Conservation (phyloP, 1,140 invertebrate species). For the Drosophila yakuba region DNA sequence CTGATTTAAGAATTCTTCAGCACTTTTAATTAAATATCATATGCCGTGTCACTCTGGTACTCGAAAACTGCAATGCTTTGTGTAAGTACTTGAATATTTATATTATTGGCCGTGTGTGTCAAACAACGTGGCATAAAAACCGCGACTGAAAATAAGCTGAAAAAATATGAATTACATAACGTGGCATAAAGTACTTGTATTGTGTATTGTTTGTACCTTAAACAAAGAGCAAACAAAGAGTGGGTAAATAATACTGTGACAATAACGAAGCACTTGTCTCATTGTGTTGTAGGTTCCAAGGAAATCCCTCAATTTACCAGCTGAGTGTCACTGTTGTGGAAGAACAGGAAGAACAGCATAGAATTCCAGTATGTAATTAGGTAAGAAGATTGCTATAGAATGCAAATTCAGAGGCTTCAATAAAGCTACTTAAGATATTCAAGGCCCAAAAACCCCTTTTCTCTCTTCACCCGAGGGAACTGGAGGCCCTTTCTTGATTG, state of each 20-base stretch:
- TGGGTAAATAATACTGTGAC: constrained; percentile 13
- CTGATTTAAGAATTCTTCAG: background rate
- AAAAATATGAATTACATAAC: background rate
- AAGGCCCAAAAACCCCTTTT: constrained; percentile 20
- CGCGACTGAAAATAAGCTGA: background rate
- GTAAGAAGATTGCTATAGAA: background rate
- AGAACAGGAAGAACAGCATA: background rate
- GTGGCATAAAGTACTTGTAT: background rate
- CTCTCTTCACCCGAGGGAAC: constrained; percentile 8
- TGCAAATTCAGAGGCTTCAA: constrained; percentile 2
- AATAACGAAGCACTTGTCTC: constrained; percentile 18
- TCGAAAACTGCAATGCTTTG: background rate
- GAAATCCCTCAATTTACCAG: constrained; percentile 7
- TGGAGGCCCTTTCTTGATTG: constrained; percentile 18
- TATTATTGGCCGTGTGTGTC: background rate
- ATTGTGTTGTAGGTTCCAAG: background rate
- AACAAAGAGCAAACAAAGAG: background rate
- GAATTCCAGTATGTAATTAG: constrained; percentile 7
- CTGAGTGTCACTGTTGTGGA: constrained; percentile 17
- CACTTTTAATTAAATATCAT: constrained; percentile 4
- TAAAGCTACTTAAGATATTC: constrained; percentile 20
- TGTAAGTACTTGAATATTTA: background rate
- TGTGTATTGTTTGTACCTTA: background rate
- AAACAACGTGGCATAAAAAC: background rate
- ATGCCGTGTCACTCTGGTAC: background rate